Evolutionary conservation across 1,140 invertebrate species (phyloP).

Genomic region (Calephelis virginiensis): DNA sequence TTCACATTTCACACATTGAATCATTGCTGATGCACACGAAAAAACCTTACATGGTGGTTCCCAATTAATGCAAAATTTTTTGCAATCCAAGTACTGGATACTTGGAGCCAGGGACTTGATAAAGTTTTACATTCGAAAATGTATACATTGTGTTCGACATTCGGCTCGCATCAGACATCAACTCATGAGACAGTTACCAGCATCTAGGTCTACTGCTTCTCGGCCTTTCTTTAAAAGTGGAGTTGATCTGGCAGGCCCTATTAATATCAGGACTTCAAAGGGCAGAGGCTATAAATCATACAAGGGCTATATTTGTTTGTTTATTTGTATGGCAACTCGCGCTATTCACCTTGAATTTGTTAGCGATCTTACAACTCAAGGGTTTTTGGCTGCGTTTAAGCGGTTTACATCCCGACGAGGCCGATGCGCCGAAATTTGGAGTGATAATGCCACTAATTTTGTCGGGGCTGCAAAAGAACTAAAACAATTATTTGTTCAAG

Average conservation of each 20-base stretch:
- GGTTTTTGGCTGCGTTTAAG: slow-evolving; percentile 5
- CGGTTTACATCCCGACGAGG: neutral
- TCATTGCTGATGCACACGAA: neutral
- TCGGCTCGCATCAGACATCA: neutral
- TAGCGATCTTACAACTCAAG: neutral
- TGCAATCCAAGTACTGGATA: slow-evolving; percentile 12
- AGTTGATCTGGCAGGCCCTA: slow-evolving; percentile 11
- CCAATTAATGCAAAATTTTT: neutral
- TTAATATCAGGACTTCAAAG: slow-evolving; percentile 5
- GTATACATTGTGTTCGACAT: neutral
- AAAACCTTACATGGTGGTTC: neutral
- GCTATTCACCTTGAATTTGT: slow-evolving; percentile 3
- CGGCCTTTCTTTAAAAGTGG: slow-evolving; percentile 8
- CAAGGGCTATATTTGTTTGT: slow-evolving; percentile 14
- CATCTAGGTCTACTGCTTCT: neutral
- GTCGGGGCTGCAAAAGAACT: neutral
- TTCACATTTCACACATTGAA: neutral
- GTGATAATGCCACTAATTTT: slow-evolving; percentile 18
- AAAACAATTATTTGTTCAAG: neutral
- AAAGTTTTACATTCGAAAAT: neutral
- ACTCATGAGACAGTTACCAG: slow-evolving; percentile 1
- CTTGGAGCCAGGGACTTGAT: neutral
- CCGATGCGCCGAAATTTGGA: slow-evolving; percentile 3
- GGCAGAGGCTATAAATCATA: neutral
- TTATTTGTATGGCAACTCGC: slow-evolving; percentile 10